These are phyloP conservation scores for Synergus gifuensis DNA, from an alignment of 2,888 invertebrate species.

Conservation along the genomic window DNA sequence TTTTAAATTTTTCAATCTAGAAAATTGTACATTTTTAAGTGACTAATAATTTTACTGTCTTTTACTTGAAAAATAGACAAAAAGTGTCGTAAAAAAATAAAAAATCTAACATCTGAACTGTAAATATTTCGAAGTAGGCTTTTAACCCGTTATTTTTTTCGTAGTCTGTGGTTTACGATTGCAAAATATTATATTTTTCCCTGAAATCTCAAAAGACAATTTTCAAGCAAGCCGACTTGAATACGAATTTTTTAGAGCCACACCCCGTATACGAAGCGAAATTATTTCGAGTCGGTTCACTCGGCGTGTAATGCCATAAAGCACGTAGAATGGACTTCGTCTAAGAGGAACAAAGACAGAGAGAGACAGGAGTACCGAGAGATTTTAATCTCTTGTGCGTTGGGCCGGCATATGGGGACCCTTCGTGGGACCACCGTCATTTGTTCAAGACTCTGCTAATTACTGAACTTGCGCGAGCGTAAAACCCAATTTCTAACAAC, in stretches of 20 bases:
- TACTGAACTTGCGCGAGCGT: slow-evolving; percentile 75
- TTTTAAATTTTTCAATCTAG: too few species aligned
- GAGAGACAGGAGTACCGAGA: slow-evolving; percentile 55
- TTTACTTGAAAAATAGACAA: too few species aligned
- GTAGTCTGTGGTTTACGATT: background rate
- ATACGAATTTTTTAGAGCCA: slow-evolving; percentile 19
- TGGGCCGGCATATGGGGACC: slow-evolving; percentile 64
- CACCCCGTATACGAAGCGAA: slow-evolving; percentile 48
- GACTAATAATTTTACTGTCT: too few species aligned
- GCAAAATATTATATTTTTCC: slow-evolving; percentile 17
- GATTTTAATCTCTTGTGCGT: slow-evolving; percentile 67
- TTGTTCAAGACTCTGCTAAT: slow-evolving; percentile 74
- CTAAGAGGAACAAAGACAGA: slow-evolving; percentile 46
- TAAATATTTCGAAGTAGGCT: slow-evolving; percentile 2
- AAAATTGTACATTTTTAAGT: too few species aligned
- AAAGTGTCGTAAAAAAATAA: background rate
- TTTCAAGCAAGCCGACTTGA: slow-evolving; percentile 15
- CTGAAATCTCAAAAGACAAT: slow-evolving; percentile 11
- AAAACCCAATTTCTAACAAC: slow-evolving; percentile 71
- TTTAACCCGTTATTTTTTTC: background rate
- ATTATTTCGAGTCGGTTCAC: slow-evolving; percentile 55
- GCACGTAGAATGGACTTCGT: slow-evolving; percentile 18
- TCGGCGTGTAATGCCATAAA: slow-evolving; percentile 50
- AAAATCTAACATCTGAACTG: background rate
- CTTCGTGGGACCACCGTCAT: slow-evolving; percentile 74